Evolutionary conservation across 64 coral and sea anemone species (phyloP).

Genomic region (Pocillopora damicornis): DNA sequence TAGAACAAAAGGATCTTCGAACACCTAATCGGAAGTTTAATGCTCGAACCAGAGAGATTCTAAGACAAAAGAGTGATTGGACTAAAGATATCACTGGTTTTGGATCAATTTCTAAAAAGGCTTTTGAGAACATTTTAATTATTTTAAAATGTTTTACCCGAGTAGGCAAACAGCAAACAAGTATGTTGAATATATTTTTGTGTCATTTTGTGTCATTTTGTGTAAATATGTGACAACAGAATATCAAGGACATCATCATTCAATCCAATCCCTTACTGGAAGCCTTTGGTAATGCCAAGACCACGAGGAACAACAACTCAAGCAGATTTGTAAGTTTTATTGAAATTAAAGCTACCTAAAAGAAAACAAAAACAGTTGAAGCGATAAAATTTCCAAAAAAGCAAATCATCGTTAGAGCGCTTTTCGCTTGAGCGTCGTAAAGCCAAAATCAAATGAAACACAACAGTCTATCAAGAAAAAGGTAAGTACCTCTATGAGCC

Average conservation of each 20-base stretch:
- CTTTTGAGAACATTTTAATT: too few species aligned
- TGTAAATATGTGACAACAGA: conserved; percentile 22
- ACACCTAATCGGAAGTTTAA: too few species aligned
- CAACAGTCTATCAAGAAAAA: background rate
- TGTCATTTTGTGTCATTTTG: background rate
- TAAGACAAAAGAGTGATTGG: too few species aligned
- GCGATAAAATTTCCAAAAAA: too few species aligned
- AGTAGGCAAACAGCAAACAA: too few species aligned
- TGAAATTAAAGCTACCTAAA: background rate
- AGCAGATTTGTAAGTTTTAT: conserved; percentile 94
- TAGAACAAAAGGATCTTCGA: too few species aligned
- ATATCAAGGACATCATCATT: conserved; percentile 93
- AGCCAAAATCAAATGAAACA: background rate
- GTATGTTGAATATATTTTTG: background rate
- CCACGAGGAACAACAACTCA: conserved; percentile 92
- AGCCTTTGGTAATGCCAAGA: conserved; percentile 99
- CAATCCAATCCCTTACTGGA: conserved; percentile 96
- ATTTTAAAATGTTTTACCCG: too few species aligned
- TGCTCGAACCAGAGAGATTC: too few species aligned
- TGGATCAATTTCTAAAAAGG: too few species aligned
- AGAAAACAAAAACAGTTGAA: background rate
- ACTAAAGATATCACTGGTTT: too few species aligned
- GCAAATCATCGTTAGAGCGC: too few species aligned
- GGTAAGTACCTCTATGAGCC: background rate
- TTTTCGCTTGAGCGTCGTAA: background rate